Evolutionary conservation across 2,113 vertebrate genomes (phyloP).

Genomic region (Holacanthus passer): DNA sequence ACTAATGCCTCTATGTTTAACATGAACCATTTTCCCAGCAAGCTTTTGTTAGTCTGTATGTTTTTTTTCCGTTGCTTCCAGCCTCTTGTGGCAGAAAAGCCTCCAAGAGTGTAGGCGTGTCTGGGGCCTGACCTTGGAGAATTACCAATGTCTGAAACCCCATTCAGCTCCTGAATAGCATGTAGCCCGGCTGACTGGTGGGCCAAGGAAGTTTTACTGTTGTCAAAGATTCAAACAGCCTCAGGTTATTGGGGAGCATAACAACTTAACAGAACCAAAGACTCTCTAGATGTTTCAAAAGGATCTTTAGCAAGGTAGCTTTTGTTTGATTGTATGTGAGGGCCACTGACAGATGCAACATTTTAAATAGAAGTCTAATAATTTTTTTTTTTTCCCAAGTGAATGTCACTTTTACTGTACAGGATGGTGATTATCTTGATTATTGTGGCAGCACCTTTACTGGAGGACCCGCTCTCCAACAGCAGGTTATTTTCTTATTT

Average conservation of each 20-base stretch:
- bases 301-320: constrained; percentile 23
- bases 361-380: constrained; percentile 20
- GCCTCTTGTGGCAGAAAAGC: constrained; percentile 67
- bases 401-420: background rate
- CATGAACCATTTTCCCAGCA: constrained; percentile 47
- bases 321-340: constrained; percentile 41
- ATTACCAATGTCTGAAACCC: constrained; percentile 71
- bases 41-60: constrained; percentile 59
- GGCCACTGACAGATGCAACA: constrained; percentile 1
- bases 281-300: constrained; percentile 22
- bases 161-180: constrained; percentile 66
- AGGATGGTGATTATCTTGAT: background rate
- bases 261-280: constrained; percentile 30
- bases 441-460: background rate
- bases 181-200: constrained; percentile 42
- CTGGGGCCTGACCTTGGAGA: constrained; percentile 77
- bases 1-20: constrained; percentile 54
- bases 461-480: background rate
- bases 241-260: constrained; percentile 53
- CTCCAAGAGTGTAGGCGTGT: constrained; percentile 75
- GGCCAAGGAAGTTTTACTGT: constrained; percentile 56
- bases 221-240: constrained; percentile 60
- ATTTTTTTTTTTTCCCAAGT: background rate
- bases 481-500: background rate
- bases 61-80: constrained; percentile 43